Evolutionary conservation across 53 echinoderm and acorn worm species (phyloP).

Genomic region (Mesocentrotus franciscanus): DNA sequence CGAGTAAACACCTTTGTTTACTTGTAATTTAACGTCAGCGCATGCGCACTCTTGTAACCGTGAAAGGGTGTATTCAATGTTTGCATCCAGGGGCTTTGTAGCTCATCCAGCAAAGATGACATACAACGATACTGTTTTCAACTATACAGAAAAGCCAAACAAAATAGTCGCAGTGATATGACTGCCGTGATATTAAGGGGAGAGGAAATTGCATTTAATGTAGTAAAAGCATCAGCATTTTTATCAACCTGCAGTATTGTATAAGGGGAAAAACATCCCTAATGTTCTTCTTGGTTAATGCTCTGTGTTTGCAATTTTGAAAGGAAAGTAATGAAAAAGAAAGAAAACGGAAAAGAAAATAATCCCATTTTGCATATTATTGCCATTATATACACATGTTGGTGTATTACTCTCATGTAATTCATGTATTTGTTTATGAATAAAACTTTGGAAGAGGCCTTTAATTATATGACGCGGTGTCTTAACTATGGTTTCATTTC

Average conservation of each 20-base stretch:
- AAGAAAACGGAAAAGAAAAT: neutral
- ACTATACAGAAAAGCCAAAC: neutral
- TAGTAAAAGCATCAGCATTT: neutral
- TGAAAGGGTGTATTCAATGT: too few species aligned
- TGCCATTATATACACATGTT: neutral
- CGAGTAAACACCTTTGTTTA: too few species aligned
- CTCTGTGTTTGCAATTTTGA: neutral
- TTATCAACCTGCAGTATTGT: neutral
- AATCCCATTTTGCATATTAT: neutral
- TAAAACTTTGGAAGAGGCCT: constrained; percentile 12
- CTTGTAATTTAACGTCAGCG: too few species aligned
- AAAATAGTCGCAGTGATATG: too few species aligned
- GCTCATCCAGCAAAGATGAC: neutral
- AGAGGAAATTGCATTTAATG: too few species aligned
- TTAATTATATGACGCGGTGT: neutral
- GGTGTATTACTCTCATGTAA: neutral
- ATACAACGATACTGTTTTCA: neutral
- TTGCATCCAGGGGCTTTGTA: neutral
- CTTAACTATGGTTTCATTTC: neutral
- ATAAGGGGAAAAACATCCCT: neutral
- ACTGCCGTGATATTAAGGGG: too few species aligned
- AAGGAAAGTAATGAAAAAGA: neutral
- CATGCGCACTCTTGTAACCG: too few species aligned
- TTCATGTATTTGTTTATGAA: constrained; percentile 19
- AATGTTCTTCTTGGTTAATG: neutral